Conservation (phyloP, 1,140 invertebrate species). For the Andrena cerasifolii region DNA sequence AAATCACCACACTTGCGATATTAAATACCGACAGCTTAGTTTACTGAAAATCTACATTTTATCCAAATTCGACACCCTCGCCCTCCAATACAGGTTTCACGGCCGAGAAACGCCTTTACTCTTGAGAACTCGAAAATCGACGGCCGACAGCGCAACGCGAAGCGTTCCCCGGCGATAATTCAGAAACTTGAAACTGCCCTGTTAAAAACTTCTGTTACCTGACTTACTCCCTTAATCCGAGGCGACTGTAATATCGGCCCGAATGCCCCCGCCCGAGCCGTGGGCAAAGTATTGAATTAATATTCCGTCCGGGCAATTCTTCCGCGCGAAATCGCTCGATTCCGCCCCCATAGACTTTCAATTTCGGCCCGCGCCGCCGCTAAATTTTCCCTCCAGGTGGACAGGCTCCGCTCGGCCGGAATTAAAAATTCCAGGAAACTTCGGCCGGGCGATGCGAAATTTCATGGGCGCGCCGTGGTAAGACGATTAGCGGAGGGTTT, state of each 20-base stretch:
- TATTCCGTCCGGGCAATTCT: background rate
- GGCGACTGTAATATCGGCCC: background rate
- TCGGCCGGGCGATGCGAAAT: background rate
- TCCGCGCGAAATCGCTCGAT: too few relatives aligned
- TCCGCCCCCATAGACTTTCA: too few relatives aligned
- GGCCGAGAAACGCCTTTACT: background rate
- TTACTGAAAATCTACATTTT: too few relatives aligned
- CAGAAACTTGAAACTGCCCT: background rate
- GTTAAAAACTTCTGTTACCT: conserved; percentile 16
- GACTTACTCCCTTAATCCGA: conserved; percentile 1
- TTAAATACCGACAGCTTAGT: too few relatives aligned
- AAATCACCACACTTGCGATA: too few relatives aligned
- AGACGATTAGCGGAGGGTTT: background rate
- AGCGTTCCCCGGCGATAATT: background rate
- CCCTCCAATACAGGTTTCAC: background rate
- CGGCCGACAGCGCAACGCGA: background rate
- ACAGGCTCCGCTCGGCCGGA: too few relatives aligned
- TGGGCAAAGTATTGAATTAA: background rate
- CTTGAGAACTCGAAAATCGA: background rate
- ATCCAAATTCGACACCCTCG: too few relatives aligned
- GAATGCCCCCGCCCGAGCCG: background rate
- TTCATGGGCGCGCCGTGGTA: background rate
- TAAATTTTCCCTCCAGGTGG: too few relatives aligned
- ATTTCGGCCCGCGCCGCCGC: too few relatives aligned
- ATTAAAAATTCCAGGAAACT: too few relatives aligned